Base-by-base conservation (phyloP, 2,113 vertebrate species). In the Prinia subflava region DNA sequence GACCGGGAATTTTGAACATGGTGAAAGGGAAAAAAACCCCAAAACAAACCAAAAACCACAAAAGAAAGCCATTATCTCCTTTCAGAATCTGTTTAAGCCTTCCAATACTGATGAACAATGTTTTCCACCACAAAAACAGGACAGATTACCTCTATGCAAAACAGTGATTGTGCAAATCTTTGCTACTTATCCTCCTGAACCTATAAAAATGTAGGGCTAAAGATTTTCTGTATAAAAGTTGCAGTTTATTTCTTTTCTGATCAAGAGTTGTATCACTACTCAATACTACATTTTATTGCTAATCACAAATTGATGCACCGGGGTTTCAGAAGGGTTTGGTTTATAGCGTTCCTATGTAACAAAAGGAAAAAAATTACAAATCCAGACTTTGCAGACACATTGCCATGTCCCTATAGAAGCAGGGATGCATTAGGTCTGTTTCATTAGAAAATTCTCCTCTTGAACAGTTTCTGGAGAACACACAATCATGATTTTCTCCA, bases 241-340 rank as follows among this genome's bases (percentile, higher is more conserved):
- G 65, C 67, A 76, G 91, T 95, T 94, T 90, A 96, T 96, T 96
- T 94, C 62, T 96, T 96, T 93, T 92, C 90, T 82, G 97, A 96
- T 96, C 96, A 97, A 97, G 97, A 96, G 87, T 90, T 95, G 90
- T 92, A 96, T 93, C 83, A 98, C 97, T 97, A 95, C 89, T 97
- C 96, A 97, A 94, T 81, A 97, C 94, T 91, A 95, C 77, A 94
- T 90, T 97, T 98, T 98, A 98, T 97, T 98, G 98, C 98, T 97
- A 97, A 98, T 96, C 93, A 98, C 97, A 97, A 97, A 95, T 73
- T 6, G 87, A 98, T 97, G 97, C 97, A 97, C 96, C 77, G 42
- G 96, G 94, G 94, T 97, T 97, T 98, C 97, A 96, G 97, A 98
- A 97, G 97, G 97, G 97, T 98, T 98, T 98, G 98, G 98, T 97